Evolutionary conservation across 2,888 invertebrate species (phyloP).

Genomic region (Pterobdella sp.): DNA sequence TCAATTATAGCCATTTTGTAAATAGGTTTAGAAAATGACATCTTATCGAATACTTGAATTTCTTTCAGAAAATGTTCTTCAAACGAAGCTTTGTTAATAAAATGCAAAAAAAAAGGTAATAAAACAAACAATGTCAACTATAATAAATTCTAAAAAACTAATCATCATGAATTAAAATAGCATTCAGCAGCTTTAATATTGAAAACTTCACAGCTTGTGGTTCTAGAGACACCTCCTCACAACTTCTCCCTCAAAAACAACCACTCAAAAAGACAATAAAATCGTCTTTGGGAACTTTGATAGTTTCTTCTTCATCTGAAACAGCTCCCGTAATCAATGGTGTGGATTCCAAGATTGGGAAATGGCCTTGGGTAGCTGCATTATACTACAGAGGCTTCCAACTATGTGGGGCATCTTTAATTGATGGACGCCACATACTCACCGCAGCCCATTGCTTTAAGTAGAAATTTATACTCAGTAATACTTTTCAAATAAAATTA

Average conservation of each 20-base stretch:
- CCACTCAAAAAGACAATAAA: neutral
- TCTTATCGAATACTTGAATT: too few species aligned
- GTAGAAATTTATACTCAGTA: too few species aligned
- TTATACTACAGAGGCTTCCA: conserved; percentile 32
- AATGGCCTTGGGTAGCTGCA: conserved; percentile 39
- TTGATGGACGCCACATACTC: conserved; percentile 35
- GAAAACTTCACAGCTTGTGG: too few species aligned
- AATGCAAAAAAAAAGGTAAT: too few species aligned
- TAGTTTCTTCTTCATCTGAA: neutral
- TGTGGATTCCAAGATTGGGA: conserved; percentile 31
- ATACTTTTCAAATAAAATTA: too few species aligned
- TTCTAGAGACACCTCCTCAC: neutral
- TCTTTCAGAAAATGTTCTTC: too few species aligned
- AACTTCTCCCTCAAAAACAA: neutral
- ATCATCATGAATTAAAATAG: too few species aligned
- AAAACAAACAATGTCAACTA: neutral
- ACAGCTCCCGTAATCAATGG: conserved; percentile 35
- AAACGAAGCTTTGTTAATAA: too few species aligned
- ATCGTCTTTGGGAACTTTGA: neutral
- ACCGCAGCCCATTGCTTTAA: conserved; percentile 40
- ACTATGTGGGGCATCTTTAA: conserved; percentile 37
- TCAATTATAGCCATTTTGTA: too few species aligned
- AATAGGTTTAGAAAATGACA: too few species aligned
- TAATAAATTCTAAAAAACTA: neutral
- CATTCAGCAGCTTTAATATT: too few species aligned